A percentile compares a stretch with the other conserved stretches of the same genome.
phyloP scores from a whole-genome alignment of 37 sponge, comb jelly and placozoan species.

The Haliclona indistincta region DNA sequence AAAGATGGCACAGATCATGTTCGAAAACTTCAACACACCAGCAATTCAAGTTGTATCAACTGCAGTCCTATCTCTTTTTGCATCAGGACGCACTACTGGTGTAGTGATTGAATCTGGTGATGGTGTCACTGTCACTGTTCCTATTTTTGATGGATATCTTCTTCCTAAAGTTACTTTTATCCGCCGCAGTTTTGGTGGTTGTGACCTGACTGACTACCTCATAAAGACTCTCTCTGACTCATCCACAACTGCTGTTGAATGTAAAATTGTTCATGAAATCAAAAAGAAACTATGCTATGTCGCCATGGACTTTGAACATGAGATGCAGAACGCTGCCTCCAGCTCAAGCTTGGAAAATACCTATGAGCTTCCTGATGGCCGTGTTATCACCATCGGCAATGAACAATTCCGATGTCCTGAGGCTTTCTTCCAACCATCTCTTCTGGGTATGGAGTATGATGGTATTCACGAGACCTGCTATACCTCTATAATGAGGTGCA shows the following conservation, averaged over 20 bases:
- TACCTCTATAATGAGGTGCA: slow-evolving; percentile 99
- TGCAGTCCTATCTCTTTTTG: slow-evolving; percentile 98
- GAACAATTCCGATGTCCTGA: slow-evolving; percentile 94
- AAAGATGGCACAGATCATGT: slow-evolving; percentile 99
- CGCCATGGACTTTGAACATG: slow-evolving; percentile 98
- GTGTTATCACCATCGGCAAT: slow-evolving; percentile 99
- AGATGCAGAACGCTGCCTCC: slow-evolving; percentile 90
- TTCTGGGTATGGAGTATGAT: slow-evolving; percentile 93
- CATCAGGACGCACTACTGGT: slow-evolving; percentile 99
- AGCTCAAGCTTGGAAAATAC: slow-evolving; percentile 94
- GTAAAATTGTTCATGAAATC: slow-evolving; percentile 97
- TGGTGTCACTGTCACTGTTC: slow-evolving; percentile 99
- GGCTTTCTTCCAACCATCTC: slow-evolving; percentile 90
- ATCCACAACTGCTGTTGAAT: slow-evolving; percentile 94
- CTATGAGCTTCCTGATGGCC: slow-evolving; percentile 99
- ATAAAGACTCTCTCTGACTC: too few species aligned
- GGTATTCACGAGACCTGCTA: slow-evolving; percentile 96
- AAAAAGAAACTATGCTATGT: slow-evolving; percentile 99
- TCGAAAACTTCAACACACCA: slow-evolving; percentile 99
- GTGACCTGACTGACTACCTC: slow-evolving; percentile 97
- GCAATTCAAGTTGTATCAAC: slow-evolving; percentile 99
- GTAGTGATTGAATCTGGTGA: slow-evolving; percentile 99
- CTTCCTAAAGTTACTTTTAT: too few species aligned
- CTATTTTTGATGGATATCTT: slow-evolving; percentile 99
- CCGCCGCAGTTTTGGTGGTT: slow-evolving; percentile 95